Percentiles rank a stretch among this genome's conserved stretches.
Conservation (phyloP, 1,140 invertebrate species). For the Dreissena rostriformis region DNA sequence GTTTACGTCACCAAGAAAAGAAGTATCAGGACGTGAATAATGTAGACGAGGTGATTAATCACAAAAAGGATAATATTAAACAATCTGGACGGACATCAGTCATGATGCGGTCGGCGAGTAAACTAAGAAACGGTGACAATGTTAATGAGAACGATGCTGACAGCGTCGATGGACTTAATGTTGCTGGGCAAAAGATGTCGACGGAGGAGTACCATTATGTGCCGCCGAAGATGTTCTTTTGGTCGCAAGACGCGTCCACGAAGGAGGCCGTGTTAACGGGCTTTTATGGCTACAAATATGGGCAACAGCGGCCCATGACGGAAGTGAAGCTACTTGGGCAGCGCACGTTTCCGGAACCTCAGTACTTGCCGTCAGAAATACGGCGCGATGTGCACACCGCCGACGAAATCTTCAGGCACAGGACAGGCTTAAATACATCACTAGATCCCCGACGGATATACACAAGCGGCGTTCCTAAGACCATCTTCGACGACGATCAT, state of each 20-base stretch:
- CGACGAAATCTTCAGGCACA: neutral
- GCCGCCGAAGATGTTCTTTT: constrained; percentile 47
- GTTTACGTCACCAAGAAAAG: neutral
- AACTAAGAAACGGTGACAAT: too few relatives aligned
- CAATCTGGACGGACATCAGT: too few relatives aligned
- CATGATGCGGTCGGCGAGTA: too few relatives aligned
- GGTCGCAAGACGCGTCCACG: constrained; percentile 48
- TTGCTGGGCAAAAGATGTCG: neutral
- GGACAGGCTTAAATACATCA: neutral
- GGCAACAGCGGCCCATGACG: constrained; percentile 33
- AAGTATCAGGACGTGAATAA: constrained; percentile 11
- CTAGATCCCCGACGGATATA: neutral
- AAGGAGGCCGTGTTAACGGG: constrained; percentile 32
- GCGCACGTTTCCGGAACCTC: constrained; percentile 15
- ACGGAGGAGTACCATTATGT: neutral
- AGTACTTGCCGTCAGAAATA: neutral
- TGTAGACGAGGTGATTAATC: neutral
- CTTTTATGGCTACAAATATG: constrained; percentile 44
- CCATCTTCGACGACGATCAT: neutral
- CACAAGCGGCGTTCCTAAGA: neutral
- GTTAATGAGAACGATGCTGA: neutral
- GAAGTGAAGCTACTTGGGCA: constrained; percentile 50
- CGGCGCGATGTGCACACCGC: constrained; percentile 6
- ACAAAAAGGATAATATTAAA: too few relatives aligned
- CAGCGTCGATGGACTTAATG: constrained; percentile 21